Evolutionary conservation across 1,140 invertebrate genomes (phyloP), one percentile per base, ranked within the genome.

Genomic region (Neelides sp.): DNA sequence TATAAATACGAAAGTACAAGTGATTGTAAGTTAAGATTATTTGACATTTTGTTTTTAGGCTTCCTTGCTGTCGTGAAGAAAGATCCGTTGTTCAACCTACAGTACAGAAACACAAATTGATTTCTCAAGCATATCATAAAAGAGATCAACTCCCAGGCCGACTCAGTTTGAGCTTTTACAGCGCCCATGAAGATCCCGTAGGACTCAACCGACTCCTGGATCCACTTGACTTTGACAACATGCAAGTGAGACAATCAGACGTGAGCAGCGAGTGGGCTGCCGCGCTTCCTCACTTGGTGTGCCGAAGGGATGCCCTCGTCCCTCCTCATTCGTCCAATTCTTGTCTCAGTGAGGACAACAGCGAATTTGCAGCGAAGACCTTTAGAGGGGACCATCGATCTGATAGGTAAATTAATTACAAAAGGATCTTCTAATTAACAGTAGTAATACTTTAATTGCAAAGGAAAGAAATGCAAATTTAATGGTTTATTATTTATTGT

Each of bases 61-160:
- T 17, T 28, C 3, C 10, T 8, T 28, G 15, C 34, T 47, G 17
- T 37, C 30, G 32, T 51, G 4, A 20, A 52, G 52, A 28, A 49
- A 45, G 26, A 47, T 15, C 28, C 28, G 10, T 36, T 42, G 51
- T 34, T 49, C 23, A 60, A 15, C 62, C 69, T 8, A 63, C 79
- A 65, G 67, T 84, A 52, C 83, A 84, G 62, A 90, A 91, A 62
- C 86, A 93, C 65, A 85, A 88, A 68, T 77, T 93, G 20, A 91
- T 95, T 44, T 84, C 87, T 8, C 78, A 87, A 64, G 86, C 85
- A 1, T 93, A 86, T 74, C 81, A 83, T 1, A 85, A 88, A 54
- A 73, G 86, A n/a, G 82, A 85, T 62, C 81, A 84, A 50, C 79
- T 91, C 48, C 34, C 50, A 15, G 86, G 85, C 1, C 69, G 82